Base-by-base conservation (phyloP, 2,797 vertebrate genomes). In the Oceanodroma leucorhoa region DNA sequence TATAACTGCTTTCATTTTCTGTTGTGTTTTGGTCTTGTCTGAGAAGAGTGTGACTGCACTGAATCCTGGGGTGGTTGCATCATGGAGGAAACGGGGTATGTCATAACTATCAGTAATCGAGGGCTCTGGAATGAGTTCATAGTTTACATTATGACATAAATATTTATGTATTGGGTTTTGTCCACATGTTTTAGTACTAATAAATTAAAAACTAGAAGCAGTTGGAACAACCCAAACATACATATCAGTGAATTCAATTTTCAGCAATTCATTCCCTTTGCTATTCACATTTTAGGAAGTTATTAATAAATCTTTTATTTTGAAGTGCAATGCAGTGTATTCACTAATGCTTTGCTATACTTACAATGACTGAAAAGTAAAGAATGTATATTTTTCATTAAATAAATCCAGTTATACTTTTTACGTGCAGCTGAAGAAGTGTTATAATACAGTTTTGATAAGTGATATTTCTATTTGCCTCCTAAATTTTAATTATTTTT, bases 81-180 rank as follows among this genome's bases (percentile, higher is more conserved):
- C 96, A 99, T 99, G 99, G 99, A 99, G 94, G 99, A 99, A 97
- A 99, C 99, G 5, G 99, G 99, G 99, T 99, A 98, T 87, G 97
- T 91, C 41, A 18, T 88, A 85, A 53, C 22, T 86, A 43, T 61
- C 57, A 72, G 69, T 94, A 83, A 91, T 0, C 38, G 29, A 90
- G 73, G 20, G 8, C 53, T 94, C 60, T 87, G 72, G 36, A 83
- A 83, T 54, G 34, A 93, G 51, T 79, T 87, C 22, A 32, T 30
- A 48, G 18, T 77, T 84, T 79, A 83, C 24, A 41, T 80, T 81
- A 38, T 75, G 41, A 21, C 54, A 91, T 38, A 69, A 93, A 46
- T 80, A 76, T 55, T 81, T 89, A 62, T 3, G 1, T 60, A 23
- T 34, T 85, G 30, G 51, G 38, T 57, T 87, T 80, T 78, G 51